Percentiles rank a stretch among this genome's conserved stretches.
phyloP scores from a whole-genome alignment of 2,113 vertebrate genomes.

The Regulus satrapa region DNA sequence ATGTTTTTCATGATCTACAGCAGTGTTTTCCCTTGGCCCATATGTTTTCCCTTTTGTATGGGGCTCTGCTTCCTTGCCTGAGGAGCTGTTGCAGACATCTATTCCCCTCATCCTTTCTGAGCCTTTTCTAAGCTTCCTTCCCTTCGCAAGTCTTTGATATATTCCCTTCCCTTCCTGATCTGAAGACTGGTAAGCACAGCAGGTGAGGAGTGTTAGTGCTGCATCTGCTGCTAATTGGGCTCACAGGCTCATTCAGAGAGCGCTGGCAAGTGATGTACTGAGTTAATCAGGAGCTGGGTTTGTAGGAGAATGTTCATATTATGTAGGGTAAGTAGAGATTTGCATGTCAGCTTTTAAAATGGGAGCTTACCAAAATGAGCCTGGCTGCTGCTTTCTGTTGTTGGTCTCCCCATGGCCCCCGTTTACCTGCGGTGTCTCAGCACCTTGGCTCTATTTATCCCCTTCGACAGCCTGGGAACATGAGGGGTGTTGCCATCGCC shows the following conservation, averaged over 20 bases:
- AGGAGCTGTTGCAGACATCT: slow-evolving; percentile 42
- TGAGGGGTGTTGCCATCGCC: background rate
- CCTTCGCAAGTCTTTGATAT: slow-evolving; percentile 42
- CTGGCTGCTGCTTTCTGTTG: background rate
- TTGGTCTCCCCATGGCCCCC: background rate
- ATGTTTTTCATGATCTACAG: slow-evolving; percentile 17
- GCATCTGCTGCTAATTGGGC: slow-evolving; percentile 69
- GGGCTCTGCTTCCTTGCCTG: slow-evolving; percentile 45
- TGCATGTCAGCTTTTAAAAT: slow-evolving; percentile 31
- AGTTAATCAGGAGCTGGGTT: slow-evolving; percentile 55
- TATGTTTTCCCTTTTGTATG: slow-evolving; percentile 11
- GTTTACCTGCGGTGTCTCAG: background rate
- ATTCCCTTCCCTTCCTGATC: slow-evolving; percentile 65
- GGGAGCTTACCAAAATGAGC: background rate
- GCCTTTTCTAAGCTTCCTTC: slow-evolving; percentile 57
- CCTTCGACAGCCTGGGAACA: accelerated
- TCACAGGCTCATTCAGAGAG: slow-evolving; percentile 52
- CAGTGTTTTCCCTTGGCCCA: background rate
- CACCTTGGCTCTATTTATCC: background rate
- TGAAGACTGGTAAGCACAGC: slow-evolving; percentile 59
- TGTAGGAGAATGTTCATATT: slow-evolving; percentile 36
- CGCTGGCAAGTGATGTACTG: slow-evolving; percentile 32
- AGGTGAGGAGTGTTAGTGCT: slow-evolving; percentile 59
- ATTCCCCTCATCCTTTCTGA: slow-evolving; percentile 55
- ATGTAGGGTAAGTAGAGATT: slow-evolving; percentile 60